phyloP scores from a whole-genome alignment of 1,140 invertebrate genomes.

The Drosophila sp. region DNA sequence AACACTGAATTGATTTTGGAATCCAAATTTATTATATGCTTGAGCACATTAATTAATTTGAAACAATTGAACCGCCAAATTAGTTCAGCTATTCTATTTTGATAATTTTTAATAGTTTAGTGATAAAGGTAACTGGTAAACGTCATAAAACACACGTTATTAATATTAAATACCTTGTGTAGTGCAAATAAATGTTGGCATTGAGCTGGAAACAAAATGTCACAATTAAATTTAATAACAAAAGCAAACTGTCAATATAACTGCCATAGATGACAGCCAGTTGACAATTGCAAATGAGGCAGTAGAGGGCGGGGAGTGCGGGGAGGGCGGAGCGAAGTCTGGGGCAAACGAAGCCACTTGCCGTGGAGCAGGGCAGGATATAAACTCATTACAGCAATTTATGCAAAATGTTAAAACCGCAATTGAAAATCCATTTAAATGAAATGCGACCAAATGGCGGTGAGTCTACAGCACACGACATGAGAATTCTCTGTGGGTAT shows the following conservation, averaged over 20 bases:
- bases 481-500: conserved; percentile 20
- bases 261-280: conserved; percentile 68
- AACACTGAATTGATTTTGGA: too few relatives aligned
- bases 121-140: too few relatives aligned
- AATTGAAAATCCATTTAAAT: conserved; percentile 85
- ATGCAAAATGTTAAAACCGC: conserved; percentile 83
- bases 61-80: neutral
- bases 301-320: neutral
- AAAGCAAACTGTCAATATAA: conserved; percentile 78
- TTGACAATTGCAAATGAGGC: conserved; percentile 74
- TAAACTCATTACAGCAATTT: conserved; percentile 84
- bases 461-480: conserved; percentile 27
- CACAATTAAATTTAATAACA: conserved; percentile 77
- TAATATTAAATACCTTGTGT: too few relatives aligned
- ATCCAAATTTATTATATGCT: too few relatives aligned
- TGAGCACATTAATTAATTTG: neutral
- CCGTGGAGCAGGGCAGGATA: conserved; percentile 39
- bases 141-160: too few relatives aligned
- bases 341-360: conserved; percentile 68
- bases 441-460: conserved; percentile 65
- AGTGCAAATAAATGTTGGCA: conserved; percentile 48
- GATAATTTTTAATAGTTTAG: neutral
- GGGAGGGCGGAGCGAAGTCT: neutral
- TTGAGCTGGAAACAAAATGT: conserved; percentile 37
- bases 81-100: too few relatives aligned